These are phyloP conservation scores for Sternarchorhynchus goeldii DNA, from an alignment of 2,797 vertebrate species.

Conservation along the genomic window DNA sequence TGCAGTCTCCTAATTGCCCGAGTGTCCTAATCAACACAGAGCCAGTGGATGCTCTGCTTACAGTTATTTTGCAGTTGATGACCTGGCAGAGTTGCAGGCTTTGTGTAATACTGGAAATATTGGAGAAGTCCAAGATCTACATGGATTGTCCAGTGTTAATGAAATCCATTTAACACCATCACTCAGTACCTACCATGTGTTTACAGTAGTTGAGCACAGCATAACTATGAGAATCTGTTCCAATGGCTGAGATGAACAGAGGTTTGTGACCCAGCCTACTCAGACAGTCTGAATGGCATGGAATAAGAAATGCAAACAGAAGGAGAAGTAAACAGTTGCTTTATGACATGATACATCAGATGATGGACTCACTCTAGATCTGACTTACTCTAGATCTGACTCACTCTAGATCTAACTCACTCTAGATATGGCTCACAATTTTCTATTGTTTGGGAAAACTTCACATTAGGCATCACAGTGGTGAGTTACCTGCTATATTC, in stretches of 20 bases:
- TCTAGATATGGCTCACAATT: too few relatives aligned
- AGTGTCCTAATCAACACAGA: conserved; percentile 74
- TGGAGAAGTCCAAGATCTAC: not conserved
- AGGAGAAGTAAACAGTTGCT: not conserved
- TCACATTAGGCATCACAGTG: conserved; percentile 29
- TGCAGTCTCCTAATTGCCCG: conserved; percentile 74
- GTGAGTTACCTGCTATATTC: conserved; percentile 83
- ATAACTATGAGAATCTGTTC: conserved; percentile 80
- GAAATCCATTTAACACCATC: not conserved
- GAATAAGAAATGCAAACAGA: conserved; percentile 13
- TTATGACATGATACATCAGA: too few relatives aligned
- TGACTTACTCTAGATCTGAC: not conserved
- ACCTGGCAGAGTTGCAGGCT: too few relatives aligned
- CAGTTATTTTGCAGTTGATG: too few relatives aligned
- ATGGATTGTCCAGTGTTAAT: not conserved
- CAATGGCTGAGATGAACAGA: conserved; percentile 84
- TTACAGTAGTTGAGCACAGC: conserved; percentile 79
- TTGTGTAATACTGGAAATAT: too few relatives aligned
- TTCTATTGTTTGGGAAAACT: not conserved
- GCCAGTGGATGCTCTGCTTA: not conserved
- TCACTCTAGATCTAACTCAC: too few relatives aligned
- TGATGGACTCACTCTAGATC: not conserved
- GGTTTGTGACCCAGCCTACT: conserved; percentile 79
- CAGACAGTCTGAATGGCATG: conserved; percentile 76
- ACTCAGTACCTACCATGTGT: conserved; percentile 80